Percentiles rank a stretch among this genome's conserved stretches.
Conservation (phyloP, 2,888 invertebrate species). For the Napeogenes inachia region DNA sequence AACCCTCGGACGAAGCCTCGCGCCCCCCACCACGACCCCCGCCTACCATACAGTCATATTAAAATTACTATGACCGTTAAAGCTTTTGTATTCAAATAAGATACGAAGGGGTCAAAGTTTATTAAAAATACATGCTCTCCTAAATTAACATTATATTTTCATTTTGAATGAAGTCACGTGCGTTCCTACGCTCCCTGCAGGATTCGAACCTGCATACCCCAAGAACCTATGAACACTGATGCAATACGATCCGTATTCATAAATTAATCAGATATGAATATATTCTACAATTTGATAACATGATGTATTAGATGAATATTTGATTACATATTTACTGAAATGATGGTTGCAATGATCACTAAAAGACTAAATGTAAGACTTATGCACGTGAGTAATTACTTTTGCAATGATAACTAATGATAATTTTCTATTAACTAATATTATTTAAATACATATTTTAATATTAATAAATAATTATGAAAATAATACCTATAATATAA, state of each 20-base stretch:
- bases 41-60: constrained; percentile 28
- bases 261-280: not conserved
- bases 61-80: not conserved
- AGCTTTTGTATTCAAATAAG: not conserved
- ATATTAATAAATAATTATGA: not conserved
- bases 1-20: constrained; percentile 82
- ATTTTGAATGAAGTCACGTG: not conserved
- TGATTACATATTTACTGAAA: too few species aligned
- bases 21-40: constrained; percentile 54
- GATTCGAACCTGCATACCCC: constrained; percentile 21
- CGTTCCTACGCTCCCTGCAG: constrained; percentile 14
- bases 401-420: constrained; percentile 1
- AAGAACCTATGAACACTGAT: not conserved
- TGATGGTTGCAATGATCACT: not conserved
- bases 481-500: constrained; percentile 6
- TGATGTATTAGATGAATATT: too few species aligned
- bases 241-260: not conserved
- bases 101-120: not conserved
- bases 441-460: not conserved
- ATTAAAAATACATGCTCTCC: not conserved
- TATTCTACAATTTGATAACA: too few species aligned
- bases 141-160: not conserved
- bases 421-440: not conserved
- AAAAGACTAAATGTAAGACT: not conserved
- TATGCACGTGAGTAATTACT: not conserved